Evolutionary conservation across 2,888 invertebrate genomes (phyloP).

Genomic region (Stenolophus ochropezus): DNA sequence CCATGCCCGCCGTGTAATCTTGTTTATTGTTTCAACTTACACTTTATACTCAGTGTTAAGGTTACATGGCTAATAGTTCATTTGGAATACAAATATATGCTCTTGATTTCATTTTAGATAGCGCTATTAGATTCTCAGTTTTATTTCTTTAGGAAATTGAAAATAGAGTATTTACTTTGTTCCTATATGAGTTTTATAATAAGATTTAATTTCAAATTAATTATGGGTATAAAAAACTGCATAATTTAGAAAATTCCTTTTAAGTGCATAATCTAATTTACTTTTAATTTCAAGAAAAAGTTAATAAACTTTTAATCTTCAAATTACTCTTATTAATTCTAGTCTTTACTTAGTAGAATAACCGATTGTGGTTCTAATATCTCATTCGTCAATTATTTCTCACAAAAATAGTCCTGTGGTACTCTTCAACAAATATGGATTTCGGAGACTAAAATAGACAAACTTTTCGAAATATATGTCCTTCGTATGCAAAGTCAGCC

Average conservation of each 20-base stretch:
- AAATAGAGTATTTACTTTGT: not conserved
- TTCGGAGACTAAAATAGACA: no score
- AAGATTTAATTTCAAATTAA: constrained; percentile 1
- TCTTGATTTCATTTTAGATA: constrained; percentile 7
- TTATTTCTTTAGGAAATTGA: not conserved
- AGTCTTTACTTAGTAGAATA: no score
- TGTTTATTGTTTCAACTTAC: not conserved
- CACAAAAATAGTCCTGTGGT: no score
- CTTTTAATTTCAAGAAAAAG: constrained; percentile 8
- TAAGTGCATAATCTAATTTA: not conserved
- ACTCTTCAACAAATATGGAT: no score
- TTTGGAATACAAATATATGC: not conserved
- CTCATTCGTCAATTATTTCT: no score
- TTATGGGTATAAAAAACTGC: not conserved
- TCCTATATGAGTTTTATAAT: not conserved
- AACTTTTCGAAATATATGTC: no score
- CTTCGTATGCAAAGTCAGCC: no score
- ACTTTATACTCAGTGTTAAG: not conserved
- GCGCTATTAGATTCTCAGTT: not conserved
- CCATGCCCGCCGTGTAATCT: not conserved
- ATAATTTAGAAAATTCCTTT: not conserved
- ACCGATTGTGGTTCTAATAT: no score
- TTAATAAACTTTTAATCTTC: not conserved
- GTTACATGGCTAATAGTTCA: not conserved
- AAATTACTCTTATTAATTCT: not conserved